These are phyloP conservation scores for Desmophyllum pertusum DNA, from an alignment of 92 coral and sea anemone genomes.

Conservation along the genomic window DNA sequence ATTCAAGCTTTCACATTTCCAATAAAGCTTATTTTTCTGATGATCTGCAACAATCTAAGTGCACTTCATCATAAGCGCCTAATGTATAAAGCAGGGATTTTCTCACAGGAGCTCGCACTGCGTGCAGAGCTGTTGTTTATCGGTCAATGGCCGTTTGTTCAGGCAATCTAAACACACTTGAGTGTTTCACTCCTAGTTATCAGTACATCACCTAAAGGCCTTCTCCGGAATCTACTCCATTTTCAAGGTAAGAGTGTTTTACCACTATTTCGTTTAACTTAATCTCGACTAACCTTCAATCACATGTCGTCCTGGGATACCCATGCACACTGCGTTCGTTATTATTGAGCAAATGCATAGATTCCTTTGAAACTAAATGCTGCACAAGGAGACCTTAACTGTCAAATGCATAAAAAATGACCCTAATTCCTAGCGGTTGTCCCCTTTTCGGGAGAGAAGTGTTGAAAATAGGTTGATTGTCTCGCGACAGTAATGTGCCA, in stretches of 20 bases:
- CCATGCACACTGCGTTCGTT: not conserved
- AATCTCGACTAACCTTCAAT: constrained; percentile 28
- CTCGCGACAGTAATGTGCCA: constrained; percentile 5
- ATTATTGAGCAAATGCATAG: not conserved
- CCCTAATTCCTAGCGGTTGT: constrained; percentile 53
- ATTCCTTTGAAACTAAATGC: constrained; percentile 38
- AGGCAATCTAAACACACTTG: not conserved
- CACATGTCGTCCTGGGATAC: not conserved
- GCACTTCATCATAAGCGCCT: not conserved
- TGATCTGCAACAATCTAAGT: not conserved
- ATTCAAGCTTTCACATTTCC: not conserved
- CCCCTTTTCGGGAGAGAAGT: constrained; percentile 30
- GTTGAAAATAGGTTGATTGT: constrained; percentile 30
- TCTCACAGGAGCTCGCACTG: not conserved
- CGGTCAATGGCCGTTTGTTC: constrained; percentile 35
- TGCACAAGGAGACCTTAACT: constrained; percentile 23
- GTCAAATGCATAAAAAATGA: constrained; percentile 40
- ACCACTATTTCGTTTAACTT: not conserved
- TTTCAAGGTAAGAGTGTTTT: not conserved
- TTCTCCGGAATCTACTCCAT: not conserved
- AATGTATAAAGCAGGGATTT: not conserved
- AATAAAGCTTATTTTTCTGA: not conserved
- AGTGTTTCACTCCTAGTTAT: constrained; percentile 1
- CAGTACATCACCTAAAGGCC: not conserved
- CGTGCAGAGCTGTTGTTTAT: constrained; percentile 21